Evolutionary conservation across 2,113 vertebrate genomes (phyloP).

Genomic region (Zosterops japonicus): DNA sequence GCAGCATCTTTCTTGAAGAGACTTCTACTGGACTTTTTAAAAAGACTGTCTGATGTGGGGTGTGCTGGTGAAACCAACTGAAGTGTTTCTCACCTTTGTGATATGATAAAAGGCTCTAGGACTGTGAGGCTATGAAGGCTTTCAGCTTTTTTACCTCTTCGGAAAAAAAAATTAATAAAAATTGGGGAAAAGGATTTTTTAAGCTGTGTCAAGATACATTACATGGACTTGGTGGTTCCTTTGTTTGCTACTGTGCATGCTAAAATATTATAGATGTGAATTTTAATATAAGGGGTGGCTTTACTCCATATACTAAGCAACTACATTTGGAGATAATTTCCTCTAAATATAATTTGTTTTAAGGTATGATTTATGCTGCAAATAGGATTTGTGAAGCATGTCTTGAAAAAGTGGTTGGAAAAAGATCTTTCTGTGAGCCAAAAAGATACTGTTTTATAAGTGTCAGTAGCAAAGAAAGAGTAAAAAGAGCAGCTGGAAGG

Average conservation of each 20-base stretch:
- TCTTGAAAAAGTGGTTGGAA: constrained; percentile 14
- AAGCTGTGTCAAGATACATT: background rate
- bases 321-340: background rate
- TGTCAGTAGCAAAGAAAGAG: background rate
- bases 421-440: constrained; percentile 1
- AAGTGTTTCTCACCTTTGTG: background rate
- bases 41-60: background rate
- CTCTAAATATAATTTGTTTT: constrained; percentile 3
- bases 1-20: background rate
- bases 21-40: background rate
- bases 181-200: background rate
- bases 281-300: background rate
- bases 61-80: background rate
- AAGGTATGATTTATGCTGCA: constrained; percentile 14
- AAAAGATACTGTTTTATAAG: background rate
- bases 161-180: background rate
- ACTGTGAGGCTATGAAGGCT: background rate
- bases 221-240: background rate
- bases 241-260: background rate
- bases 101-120: background rate
- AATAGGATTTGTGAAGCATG: constrained; percentile 26
- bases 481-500: background rate
- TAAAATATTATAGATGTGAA: background rate
- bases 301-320: background rate
- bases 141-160: background rate